phyloP scores from a whole-genome alignment of 2,113 vertebrate species.

The Marmota flaviventris region DNA sequence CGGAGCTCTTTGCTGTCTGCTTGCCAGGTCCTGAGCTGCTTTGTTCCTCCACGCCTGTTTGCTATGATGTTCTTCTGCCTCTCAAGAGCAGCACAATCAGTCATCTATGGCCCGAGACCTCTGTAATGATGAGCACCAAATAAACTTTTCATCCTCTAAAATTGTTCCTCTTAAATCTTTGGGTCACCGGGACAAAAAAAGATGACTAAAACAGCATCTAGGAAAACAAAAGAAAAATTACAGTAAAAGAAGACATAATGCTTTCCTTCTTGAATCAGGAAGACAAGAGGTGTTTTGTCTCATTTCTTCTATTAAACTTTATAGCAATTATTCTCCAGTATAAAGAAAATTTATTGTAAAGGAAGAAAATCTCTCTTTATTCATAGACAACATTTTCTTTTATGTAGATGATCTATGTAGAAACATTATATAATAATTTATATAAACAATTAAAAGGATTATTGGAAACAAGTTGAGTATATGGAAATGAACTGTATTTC shows the following conservation, averaged over 20 bases:
- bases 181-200: too few species aligned
- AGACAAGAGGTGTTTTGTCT: not conserved
- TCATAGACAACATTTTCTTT: not conserved
- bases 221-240: not conserved
- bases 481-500: not conserved
- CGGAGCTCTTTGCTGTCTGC: too few species aligned
- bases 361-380: not conserved
- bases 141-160: too few species aligned
- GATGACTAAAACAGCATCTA: not conserved
- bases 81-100: too few species aligned
- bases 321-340: not conserved
- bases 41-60: too few species aligned
- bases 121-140: too few species aligned
- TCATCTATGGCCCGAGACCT: too few species aligned
- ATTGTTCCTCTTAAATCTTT: too few species aligned
- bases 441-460: not conserved
- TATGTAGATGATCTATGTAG: not conserved
- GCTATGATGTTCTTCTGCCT: too few species aligned
- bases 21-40: too few species aligned
- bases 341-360: not conserved
- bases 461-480: not conserved
- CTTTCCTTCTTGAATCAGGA: not conserved
- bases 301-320: not conserved
- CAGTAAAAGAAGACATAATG: not conserved
- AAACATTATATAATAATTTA: not conserved